A percentile compares a stretch with the other conserved stretches of the same genome.
Conservation (phyloP, 2,797 vertebrate species). For the Phoebastria nigripes region DNA sequence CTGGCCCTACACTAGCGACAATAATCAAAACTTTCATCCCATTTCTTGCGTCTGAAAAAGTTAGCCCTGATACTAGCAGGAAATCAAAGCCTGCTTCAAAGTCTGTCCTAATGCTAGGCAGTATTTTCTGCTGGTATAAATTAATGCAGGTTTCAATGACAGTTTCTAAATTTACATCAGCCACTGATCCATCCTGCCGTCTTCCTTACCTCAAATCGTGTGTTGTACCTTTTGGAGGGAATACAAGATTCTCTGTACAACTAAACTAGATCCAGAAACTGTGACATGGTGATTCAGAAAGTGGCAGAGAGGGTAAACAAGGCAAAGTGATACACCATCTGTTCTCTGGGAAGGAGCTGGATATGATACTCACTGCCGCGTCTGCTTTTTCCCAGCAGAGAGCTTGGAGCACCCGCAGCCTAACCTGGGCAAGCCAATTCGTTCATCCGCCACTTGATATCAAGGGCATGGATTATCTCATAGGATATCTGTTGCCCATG, state of each 20-base stretch:
- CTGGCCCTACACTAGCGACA: neutral
- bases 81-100: neutral
- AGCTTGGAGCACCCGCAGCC: neutral
- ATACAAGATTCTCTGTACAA: neutral
- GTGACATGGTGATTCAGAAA: neutral
- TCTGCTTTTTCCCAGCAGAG: neutral
- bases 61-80: neutral
- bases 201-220: neutral
- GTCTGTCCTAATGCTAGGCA: neutral
- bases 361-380: fast-evolving
- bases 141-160: neutral
- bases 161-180: neutral
- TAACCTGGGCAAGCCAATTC: neutral
- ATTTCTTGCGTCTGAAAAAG: neutral
- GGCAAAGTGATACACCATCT: slow-evolving; percentile 32
- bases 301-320: slow-evolving; percentile 30
- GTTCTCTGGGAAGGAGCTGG: neutral
- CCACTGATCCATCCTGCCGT: neutral
- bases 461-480: neutral
- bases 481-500: neutral
- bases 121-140: neutral
- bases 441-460: neutral
- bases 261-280: neutral
- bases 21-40: neutral
- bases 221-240: neutral